Conservation (phyloP, 2,797 vertebrate genomes). For the Aldrovandia affinis region DNA sequence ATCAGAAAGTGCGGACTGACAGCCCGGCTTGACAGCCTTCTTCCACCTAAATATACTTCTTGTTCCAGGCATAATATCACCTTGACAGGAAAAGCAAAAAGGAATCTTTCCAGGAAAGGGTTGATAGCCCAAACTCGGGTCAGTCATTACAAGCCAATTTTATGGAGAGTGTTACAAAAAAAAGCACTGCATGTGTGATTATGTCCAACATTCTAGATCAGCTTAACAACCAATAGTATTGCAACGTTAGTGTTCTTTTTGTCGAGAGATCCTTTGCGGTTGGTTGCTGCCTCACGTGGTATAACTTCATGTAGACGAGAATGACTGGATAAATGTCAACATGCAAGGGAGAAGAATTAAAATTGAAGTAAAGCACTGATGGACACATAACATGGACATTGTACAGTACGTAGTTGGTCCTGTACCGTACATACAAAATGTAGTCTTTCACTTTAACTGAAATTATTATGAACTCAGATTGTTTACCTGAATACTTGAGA, state of each 20-base stretch:
- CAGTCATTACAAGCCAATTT: conserved; percentile 10
- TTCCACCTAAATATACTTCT: conserved; percentile 71
- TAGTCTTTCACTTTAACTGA: not conserved
- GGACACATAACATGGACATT: not conserved
- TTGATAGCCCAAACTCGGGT: conserved; percentile 26
- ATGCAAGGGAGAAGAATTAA: not conserved
- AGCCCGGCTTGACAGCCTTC: conserved; percentile 72
- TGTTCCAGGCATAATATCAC: conserved; percentile 71
- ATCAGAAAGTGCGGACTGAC: conserved; percentile 72
- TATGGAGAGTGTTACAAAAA: not conserved
- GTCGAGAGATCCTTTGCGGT: not conserved
- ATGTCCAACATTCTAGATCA: not conserved
- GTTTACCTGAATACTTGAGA: not conserved
- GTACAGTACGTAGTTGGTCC: not conserved
- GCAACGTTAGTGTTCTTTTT: not conserved
- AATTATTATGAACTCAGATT: not conserved
- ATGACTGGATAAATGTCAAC: not conserved
- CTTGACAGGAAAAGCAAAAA: conserved; percentile 60
- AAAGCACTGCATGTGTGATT: not conserved
- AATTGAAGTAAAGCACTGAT: not conserved
- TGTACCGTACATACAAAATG: not conserved
- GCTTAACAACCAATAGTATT: not conserved
- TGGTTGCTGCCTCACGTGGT: not conserved
- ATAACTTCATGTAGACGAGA: not conserved
- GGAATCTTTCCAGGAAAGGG: conserved; percentile 44